Evolutionary conservation across 2,797 vertebrate genomes (phyloP), one percentile per base, ranked within the genome.

Genomic region (Brachyalestes nurse): DNA sequence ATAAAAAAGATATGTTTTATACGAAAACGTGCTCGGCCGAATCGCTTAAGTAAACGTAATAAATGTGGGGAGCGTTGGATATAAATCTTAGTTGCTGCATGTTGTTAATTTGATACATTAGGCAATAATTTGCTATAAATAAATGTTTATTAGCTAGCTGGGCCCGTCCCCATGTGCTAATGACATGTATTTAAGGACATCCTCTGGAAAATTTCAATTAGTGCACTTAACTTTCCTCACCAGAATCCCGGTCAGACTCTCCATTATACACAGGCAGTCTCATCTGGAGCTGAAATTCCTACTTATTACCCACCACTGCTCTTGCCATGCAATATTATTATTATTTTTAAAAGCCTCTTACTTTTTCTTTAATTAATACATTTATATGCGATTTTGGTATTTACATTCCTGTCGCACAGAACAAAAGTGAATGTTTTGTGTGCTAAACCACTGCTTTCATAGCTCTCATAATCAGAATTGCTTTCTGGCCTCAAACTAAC

Each of bases 21-120:
- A 95, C 95, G 93, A 95, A 97, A 96, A 97, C 96, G 96, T 95
- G 95, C 95, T 93, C 92, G 87, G 90, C 94, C 94, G 96, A 96
- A 97, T 97, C 96, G 93, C 94, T 96, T 96, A 97, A 97, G 96
- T 99, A 98, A 98, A 97, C 95, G 96, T 96, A 97, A 98, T 99
- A 99, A 98, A 98, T 96, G 96, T 94, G 93, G 91, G 93, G 93
- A 96, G 95, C 93, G 90, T 90, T 92, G 86, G 79, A 90, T 92
- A 93, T 97, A 98, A 98, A 98, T 98, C 96, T 96, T 94, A 93
- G 94, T 93, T 95, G 96, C 95, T 95, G 95, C 95, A 97, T 95
- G 97, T 95, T 97, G 97, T 99, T 98, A 99, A 98, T 97, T 96
- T 98, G 96, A 98, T 97, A 95, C 95, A 99, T 98, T 97, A 96